Evolutionary conservation across 2,888 invertebrate species (phyloP), one percentile per base, ranked within the genome.

Genomic region (Sminthurides aquaticus): DNA sequence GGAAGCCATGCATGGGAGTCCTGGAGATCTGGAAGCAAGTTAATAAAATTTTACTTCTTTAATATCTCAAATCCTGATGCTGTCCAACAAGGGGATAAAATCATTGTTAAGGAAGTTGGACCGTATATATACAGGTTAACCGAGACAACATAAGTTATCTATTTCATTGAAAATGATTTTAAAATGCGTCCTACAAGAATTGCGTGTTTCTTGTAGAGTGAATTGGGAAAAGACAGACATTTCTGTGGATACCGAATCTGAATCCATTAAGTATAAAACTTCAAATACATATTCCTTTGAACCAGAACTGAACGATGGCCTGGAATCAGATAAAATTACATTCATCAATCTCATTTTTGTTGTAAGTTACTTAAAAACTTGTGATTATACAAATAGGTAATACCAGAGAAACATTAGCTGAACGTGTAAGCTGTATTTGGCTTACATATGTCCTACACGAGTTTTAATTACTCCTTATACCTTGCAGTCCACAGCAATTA

Each of bases 271-370:
- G 25, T 64, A 58, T 25, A 25, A 54, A 34, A 58, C 49, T 20
- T 34, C 52, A 15, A 54, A 49, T 24, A 64, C 49, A 3, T 64
- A 52, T 27, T 43, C 2, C 48, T 64, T 58, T 25, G 54, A 52
- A 3, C 24, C 26, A 26, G 52, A 64, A 5, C 20, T 34, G n/a
- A 64, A 48, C 15, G 58, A 58, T 3, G 64, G 64, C 28, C 57
- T 34, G 1, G 64, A 64, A 43, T 25, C 49, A 2, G 64, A 64
- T 29, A n/a, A n/a, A 8, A 34, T 64, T 29, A 54, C 3, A 20
- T 49, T 64, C 49, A 54, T 64, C 20, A 64, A 64, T 49, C 22
- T 59, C 22, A 54, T 64, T 24, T 64, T 52, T 26, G 27, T 64
- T 5, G 64, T 64, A 26, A 57, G 57, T 64, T 29, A 22, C 5